Conservation (phyloP, 2,888 invertebrate genomes). For the Drosophila kokeensis region DNA sequence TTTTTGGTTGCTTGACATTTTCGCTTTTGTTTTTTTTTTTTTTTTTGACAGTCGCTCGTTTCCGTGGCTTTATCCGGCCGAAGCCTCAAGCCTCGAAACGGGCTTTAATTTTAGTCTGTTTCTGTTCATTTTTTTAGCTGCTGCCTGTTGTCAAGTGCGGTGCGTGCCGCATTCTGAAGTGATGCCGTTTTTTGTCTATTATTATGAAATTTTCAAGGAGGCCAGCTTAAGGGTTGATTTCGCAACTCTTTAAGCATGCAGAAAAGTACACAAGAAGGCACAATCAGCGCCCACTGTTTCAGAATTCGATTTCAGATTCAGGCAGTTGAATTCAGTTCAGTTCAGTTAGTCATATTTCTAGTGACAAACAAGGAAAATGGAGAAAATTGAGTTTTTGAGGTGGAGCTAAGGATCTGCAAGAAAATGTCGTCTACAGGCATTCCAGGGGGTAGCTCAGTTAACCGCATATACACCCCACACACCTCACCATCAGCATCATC, state of each 20-base stretch:
- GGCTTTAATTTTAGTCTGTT: constrained; percentile 35
- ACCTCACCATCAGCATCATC: constrained; percentile 57
- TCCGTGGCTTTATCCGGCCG: constrained; percentile 36
- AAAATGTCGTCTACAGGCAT: constrained; percentile 79
- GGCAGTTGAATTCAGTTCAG: constrained; percentile 7
- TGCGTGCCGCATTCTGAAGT: constrained; percentile 51
- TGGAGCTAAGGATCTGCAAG: constrained; percentile 2
- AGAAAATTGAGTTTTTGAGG: constrained; percentile 33
- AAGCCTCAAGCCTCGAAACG: constrained; percentile 17
- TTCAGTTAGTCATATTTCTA: constrained; percentile 74
- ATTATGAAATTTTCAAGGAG: constrained; percentile 40
- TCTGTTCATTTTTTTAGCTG: constrained; percentile 7
- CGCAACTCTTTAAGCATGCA: constrained; percentile 61
- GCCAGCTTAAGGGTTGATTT: constrained; percentile 48
- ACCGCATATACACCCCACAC: constrained; percentile 16
- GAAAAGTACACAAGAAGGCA: constrained; percentile 53
- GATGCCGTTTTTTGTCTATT: constrained; percentile 45
- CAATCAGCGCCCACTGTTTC: constrained; percentile 63
- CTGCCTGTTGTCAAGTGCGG: constrained; percentile 43
- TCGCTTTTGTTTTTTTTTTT: constrained; percentile 12
- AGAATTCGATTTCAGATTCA: constrained; percentile 55
- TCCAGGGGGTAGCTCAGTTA: constrained; percentile 33
- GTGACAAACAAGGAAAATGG: constrained; percentile 50
- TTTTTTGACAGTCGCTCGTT: constrained; percentile 40
- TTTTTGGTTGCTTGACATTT: constrained; percentile 38